Evolutionary conservation across 2,888 invertebrate species (phyloP).

Genomic region (Hirtodrosophila histrioides): DNA sequence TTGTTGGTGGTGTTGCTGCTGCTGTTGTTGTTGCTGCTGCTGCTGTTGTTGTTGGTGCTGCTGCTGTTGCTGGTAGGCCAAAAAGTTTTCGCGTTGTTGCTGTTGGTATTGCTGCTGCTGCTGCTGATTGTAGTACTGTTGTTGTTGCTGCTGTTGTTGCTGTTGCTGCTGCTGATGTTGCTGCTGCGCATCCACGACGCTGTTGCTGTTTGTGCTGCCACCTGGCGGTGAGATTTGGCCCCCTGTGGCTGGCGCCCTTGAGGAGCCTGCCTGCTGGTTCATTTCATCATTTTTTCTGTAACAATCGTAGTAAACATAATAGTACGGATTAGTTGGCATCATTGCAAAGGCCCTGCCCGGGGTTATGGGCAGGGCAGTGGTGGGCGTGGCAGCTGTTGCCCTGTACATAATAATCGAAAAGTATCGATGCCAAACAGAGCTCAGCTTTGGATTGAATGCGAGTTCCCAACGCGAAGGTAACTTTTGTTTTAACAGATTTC

Average conservation of each 20-base stretch:
- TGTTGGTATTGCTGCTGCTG: constrained; percentile 61
- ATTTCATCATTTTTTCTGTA: constrained; percentile 85
- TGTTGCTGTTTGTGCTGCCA: constrained; percentile 77
- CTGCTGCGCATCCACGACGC: constrained; percentile 70
- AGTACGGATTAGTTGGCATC: constrained; percentile 31
- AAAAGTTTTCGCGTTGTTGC: constrained; percentile 68
- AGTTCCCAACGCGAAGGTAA: constrained; percentile 29
- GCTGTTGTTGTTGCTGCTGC: constrained; percentile 81
- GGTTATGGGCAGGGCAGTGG: not conserved
- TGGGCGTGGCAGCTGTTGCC: not conserved
- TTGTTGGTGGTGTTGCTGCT: constrained; percentile 54
- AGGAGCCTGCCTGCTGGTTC: constrained; percentile 85
- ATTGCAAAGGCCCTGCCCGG: not conserved
- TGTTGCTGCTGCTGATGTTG: constrained; percentile 57
- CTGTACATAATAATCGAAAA: constrained; percentile 4
- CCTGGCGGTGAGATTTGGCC: constrained; percentile 85
- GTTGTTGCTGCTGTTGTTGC: constrained; percentile 73
- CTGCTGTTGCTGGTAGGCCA: constrained; percentile 54
- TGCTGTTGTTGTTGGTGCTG: constrained; percentile 79
- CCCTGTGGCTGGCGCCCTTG: constrained; percentile 85
- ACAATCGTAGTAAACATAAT: constrained; percentile 41
- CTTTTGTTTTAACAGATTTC: constrained; percentile 6
- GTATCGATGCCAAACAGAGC: not conserved
- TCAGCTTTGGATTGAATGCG: not conserved
- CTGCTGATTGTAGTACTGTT: constrained; percentile 64